Conservation (phyloP, 2,888 invertebrate genomes). For the Phortica magna region DNA sequence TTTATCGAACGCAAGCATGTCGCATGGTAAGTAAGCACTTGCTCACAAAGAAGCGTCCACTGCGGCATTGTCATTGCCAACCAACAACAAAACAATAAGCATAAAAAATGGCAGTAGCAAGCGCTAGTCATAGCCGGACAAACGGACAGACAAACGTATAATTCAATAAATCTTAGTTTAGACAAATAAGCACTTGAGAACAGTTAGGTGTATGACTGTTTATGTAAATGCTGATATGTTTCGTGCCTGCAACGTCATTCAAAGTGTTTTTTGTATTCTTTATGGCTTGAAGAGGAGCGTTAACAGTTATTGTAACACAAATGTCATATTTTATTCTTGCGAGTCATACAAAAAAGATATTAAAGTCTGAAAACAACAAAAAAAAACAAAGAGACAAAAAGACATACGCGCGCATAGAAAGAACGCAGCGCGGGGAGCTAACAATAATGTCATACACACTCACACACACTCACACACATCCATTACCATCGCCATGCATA, state of each 20-base stretch:
- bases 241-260: neutral
- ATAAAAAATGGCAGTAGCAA: too few species aligned
- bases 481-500: too few species aligned
- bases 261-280: neutral
- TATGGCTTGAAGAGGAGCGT: neutral
- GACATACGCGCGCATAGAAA: neutral
- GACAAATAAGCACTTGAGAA: neutral
- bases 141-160: neutral
- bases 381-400: neutral
- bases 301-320: conserved; percentile 5
- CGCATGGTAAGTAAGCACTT: conserved; percentile 78
- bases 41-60: neutral
- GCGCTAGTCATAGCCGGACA: too few species aligned
- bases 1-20: conserved; percentile 76
- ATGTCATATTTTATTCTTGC: conserved; percentile 10
- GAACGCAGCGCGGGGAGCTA: neutral
- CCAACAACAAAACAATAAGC: neutral
- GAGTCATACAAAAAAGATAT: conserved; percentile 4
- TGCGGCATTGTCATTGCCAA: too few species aligned
- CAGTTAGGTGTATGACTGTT: neutral
- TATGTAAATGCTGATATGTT: neutral
- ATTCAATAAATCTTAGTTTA: neutral
- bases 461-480: neutral
- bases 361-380: neutral
- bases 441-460: neutral